These are phyloP conservation scores for Pavo muticus DNA, from an alignment of 2,113 vertebrate species.

Conservation along the genomic window DNA sequence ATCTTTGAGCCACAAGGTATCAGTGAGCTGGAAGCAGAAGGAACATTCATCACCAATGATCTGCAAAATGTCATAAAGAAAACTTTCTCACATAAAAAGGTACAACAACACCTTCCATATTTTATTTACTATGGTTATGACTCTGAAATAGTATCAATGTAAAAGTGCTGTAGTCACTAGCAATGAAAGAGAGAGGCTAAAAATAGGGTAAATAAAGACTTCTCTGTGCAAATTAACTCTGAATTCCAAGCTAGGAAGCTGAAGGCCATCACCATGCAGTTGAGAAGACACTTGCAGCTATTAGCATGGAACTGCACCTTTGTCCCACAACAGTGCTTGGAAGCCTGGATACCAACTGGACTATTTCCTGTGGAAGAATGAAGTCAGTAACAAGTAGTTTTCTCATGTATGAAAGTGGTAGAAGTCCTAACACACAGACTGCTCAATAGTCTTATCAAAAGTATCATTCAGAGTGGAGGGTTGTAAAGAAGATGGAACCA, in stretches of 20 bases:
- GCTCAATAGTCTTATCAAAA: background rate
- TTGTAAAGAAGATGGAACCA: background rate
- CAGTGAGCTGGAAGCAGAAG: slow-evolving; percentile 82
- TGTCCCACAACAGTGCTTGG: background rate
- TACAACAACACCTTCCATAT: slow-evolving; percentile 37
- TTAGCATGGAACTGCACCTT: background rate
- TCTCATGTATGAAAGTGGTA: background rate
- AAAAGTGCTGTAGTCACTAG: background rate
- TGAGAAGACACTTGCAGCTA: background rate
- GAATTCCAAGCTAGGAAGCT: background rate
- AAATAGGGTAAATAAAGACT: background rate
- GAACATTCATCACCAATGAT: slow-evolving; percentile 83
- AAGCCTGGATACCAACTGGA: background rate
- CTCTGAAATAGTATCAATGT: background rate
- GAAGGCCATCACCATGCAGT: background rate
- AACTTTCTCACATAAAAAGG: slow-evolving; percentile 81
- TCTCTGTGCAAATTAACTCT: background rate
- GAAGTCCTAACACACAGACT: background rate
- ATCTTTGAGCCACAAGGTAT: slow-evolving; percentile 89
- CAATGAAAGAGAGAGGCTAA: background rate
- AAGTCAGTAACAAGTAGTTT: background rate
- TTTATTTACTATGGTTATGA: background rate
- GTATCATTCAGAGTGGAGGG: background rate
- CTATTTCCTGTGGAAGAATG: background rate
- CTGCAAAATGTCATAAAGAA: slow-evolving; percentile 82